Evolutionary conservation across 2,888 invertebrate genomes (phyloP).

Genomic region (Xestoiulus laeticollis): DNA sequence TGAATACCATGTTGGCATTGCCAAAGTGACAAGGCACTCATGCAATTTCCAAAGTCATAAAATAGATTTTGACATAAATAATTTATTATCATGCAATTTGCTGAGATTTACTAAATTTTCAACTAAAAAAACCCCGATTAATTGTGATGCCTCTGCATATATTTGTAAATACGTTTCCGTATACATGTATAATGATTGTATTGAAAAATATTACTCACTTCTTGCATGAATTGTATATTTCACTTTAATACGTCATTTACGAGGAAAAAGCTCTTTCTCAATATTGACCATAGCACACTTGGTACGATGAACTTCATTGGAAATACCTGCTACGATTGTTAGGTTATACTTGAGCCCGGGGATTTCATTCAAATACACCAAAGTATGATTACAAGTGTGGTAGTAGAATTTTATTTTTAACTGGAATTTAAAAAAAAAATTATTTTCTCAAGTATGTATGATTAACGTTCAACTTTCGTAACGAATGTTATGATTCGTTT

Average conservation of each 20-base stretch:
- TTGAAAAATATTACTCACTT: background rate
- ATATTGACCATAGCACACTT: background rate
- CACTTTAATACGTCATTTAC: background rate
- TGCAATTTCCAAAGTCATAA: background rate
- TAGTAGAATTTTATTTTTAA: background rate
- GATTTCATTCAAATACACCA: background rate
- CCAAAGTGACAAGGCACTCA: no score
- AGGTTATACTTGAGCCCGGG: background rate
- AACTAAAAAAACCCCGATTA: background rate
- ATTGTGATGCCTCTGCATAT: background rate
- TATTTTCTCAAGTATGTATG: no score
- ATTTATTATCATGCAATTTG: background rate
- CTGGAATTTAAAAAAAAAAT: no score
- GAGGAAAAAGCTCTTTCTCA: background rate
- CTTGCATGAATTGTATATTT: background rate
- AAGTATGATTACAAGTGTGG: background rate
- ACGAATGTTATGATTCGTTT: background rate
- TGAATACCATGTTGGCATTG: no score
- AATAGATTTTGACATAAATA: background rate
- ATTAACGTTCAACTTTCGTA: no score
- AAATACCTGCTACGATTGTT: background rate
- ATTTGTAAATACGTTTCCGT: background rate
- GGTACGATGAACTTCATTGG: background rate
- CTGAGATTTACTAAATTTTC: background rate
- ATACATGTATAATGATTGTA: background rate